Evolutionary conservation across 2,888 invertebrate species (phyloP).

Genomic region (Hyles lineata): DNA sequence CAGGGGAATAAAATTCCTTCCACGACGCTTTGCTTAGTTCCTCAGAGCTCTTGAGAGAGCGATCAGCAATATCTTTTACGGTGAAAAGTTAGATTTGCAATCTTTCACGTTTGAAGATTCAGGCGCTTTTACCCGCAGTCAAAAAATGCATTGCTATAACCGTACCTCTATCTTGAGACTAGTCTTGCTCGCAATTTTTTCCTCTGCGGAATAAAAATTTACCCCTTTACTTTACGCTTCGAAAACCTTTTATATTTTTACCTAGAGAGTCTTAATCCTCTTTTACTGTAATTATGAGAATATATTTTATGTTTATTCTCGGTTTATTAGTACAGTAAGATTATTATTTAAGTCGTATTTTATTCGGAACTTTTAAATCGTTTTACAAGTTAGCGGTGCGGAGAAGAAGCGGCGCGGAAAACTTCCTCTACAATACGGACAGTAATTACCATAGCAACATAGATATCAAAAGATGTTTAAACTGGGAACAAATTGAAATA

Average conservation of each 20-base stretch:
- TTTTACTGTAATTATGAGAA: background rate
- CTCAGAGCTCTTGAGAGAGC: slow-evolving; percentile 29
- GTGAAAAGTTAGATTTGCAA: slow-evolving; percentile 52
- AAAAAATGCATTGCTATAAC: background rate
- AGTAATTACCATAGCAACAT: background rate
- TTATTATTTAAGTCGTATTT: background rate
- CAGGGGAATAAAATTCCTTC: background rate
- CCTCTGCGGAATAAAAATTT: background rate
- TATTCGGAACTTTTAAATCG: slow-evolving; percentile 6
- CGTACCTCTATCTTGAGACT: background rate
- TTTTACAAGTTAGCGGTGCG: background rate
- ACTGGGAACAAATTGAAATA: background rate
- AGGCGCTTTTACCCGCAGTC: slow-evolving; percentile 28
- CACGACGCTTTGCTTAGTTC: background rate
- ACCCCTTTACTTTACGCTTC: background rate
- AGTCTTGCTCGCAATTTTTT: background rate
- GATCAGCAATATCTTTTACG: slow-evolving; percentile 49
- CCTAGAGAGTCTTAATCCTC: background rate
- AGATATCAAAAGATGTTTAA: background rate
- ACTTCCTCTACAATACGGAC: background rate
- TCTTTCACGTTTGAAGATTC: slow-evolving; percentile 53
- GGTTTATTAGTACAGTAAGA: background rate
- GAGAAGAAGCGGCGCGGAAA: slow-evolving; percentile 2
- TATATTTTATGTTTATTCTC: background rate
- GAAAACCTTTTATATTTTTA: background rate